phyloP scores from a whole-genome alignment of 2,113 vertebrate genomes.

The Scopus umbretta region DNA sequence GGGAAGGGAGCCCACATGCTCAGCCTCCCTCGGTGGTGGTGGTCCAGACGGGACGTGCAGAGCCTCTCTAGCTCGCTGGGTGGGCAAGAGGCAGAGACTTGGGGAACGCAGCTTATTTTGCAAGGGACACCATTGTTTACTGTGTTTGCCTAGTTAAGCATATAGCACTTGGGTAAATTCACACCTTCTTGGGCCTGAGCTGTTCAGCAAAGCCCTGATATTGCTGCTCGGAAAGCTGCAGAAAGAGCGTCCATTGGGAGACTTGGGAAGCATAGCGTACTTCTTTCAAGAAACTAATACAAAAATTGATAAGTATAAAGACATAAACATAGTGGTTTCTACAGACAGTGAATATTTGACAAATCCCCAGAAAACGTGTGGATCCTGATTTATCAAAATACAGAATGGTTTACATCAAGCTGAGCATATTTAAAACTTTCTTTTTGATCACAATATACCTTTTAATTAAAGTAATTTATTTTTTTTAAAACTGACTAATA shows the following conservation, averaged over 20 bases:
- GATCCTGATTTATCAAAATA: not conserved
- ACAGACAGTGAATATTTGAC: not conserved
- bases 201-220: not conserved
- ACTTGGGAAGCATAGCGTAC: not conserved
- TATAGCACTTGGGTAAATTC: not conserved
- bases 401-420: not conserved
- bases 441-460: not conserved
- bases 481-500: not conserved
- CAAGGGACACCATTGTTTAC: not conserved
- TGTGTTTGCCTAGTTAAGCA: not conserved
- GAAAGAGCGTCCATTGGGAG: not conserved
- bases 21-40: fast-evolving
- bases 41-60: not conserved
- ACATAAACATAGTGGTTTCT: not conserved
- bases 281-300: not conserved
- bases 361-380: not conserved
- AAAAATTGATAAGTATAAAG: not conserved
- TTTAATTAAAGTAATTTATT: not conserved
- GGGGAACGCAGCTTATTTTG: not conserved
- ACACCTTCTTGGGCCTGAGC: not conserved
- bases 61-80: not conserved
- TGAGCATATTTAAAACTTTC: not conserved
- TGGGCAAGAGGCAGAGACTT: not conserved
- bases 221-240: not conserved
- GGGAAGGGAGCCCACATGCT: fast-evolving